These are phyloP conservation scores for Timema cristinae DNA, from an alignment of 2,888 invertebrate genomes.

Conservation along the genomic window DNA sequence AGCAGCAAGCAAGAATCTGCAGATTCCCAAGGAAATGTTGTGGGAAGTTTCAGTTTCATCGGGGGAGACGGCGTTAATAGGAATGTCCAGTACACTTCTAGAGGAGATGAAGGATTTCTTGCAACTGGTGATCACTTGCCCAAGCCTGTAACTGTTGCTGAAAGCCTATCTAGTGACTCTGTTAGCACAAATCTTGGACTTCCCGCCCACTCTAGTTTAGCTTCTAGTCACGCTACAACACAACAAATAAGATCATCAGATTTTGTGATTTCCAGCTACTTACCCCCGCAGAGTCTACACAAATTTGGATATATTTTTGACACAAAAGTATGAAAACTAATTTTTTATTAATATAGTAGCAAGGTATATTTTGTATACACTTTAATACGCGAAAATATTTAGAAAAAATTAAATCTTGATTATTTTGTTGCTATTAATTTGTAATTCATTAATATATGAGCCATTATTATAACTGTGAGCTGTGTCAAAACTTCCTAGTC, in stretches of 20 bases:
- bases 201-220: not conserved
- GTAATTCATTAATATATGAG: too few species aligned
- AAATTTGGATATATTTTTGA: constrained; percentile 38
- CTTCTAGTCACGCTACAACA: too few species aligned
- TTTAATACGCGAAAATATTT: too few species aligned
- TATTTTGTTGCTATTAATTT: too few species aligned
- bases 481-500: too few species aligned
- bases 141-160: not conserved
- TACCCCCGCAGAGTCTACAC: constrained; percentile 36
- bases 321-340: constrained; percentile 21
- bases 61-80: constrained; percentile 32
- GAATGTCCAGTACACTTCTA: constrained; percentile 33
- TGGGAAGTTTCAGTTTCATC: constrained; percentile 37
- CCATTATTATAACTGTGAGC: too few species aligned
- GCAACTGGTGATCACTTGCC: constrained; percentile 22
- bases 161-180: not conserved
- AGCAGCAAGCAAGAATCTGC: constrained; percentile 34
- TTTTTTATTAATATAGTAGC: too few species aligned
- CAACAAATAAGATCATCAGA: not conserved
- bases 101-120: constrained; percentile 31
- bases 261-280: constrained; percentile 34
- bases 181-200: not conserved
- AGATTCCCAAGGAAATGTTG: constrained; percentile 37
- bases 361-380: too few species aligned
- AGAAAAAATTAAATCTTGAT: too few species aligned